Conservation (phyloP, 2,888 invertebrate genomes). For the Agonopterix subpropinquella region DNA sequence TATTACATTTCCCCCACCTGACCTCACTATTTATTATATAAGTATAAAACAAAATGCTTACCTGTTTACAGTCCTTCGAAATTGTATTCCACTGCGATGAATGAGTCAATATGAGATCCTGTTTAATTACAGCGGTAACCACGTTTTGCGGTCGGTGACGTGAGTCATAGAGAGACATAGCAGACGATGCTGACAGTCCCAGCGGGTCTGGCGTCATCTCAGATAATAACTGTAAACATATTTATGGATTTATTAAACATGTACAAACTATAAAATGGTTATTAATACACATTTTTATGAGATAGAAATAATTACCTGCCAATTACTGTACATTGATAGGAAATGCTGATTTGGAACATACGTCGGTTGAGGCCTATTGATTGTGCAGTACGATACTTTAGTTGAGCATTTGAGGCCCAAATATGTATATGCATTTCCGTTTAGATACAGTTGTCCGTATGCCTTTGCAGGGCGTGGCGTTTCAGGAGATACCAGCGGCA, state of each 20-base stretch:
- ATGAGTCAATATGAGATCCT: slow-evolving; percentile 79
- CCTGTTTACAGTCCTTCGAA: slow-evolving; percentile 58
- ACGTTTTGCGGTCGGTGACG: slow-evolving; percentile 80
- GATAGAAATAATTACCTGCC: slow-evolving; percentile 78
- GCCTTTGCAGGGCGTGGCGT: slow-evolving; percentile 93
- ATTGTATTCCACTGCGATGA: slow-evolving; percentile 77
- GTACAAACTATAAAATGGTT: slow-evolving; percentile 4
- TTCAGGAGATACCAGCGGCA: slow-evolving; percentile 92
- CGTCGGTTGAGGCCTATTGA: slow-evolving; percentile 95
- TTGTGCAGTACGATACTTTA: slow-evolving; percentile 92
- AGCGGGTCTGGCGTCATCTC: slow-evolving; percentile 80
- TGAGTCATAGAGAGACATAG: slow-evolving; percentile 86
- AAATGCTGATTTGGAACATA: slow-evolving; percentile 93
- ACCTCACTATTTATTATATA: no score
- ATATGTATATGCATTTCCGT: slow-evolving; percentile 94
- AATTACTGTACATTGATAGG: slow-evolving; percentile 98
- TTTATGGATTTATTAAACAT: slow-evolving; percentile 30
- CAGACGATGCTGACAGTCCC: slow-evolving; percentile 80
- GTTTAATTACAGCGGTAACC: slow-evolving; percentile 77
- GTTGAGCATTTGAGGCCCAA: slow-evolving; percentile 93
- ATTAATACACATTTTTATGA: not conserved
- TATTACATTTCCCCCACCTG: no score
- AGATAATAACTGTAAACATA: slow-evolving; percentile 77
- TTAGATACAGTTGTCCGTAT: slow-evolving; percentile 90
- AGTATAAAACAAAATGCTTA: slow-evolving; percentile 19